Conservation (phyloP, 2,888 invertebrate genomes). For the Chaitophorus viminalis region DNA sequence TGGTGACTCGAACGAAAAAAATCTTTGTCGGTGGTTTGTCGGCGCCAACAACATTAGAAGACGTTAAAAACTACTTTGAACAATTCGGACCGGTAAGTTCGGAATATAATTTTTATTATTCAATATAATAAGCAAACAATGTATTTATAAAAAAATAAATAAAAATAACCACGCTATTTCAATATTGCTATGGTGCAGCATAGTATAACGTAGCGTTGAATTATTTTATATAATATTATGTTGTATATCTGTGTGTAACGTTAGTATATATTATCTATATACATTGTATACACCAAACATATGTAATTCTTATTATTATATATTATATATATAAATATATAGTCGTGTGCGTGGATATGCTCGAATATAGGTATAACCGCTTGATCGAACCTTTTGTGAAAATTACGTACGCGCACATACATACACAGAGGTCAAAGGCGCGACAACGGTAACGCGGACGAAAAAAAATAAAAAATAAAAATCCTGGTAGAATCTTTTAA, state of each 20-base stretch:
- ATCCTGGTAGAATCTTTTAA: constrained; percentile 15
- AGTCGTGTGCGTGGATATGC: not conserved
- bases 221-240: not conserved
- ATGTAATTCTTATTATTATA: not conserved
- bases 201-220: not conserved
- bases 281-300: not conserved
- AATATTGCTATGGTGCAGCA: not conserved
- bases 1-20: constrained; percentile 99
- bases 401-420: too few relatives aligned
- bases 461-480: too few relatives aligned
- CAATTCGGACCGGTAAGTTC: constrained; percentile 98
- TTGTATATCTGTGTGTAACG: not conserved
- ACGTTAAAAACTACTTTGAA: constrained; percentile 99
- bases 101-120: not conserved
- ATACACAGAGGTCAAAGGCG: constrained; percentile 10
- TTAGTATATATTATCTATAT: not conserved
- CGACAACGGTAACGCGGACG: not conserved
- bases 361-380: constrained; percentile 12
- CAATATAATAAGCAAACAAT: not conserved
- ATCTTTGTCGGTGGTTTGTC: constrained; percentile 99
- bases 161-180: not conserved
- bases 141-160: not conserved
- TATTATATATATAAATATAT: too few relatives aligned
- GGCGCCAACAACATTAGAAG: constrained; percentile 98
- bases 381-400: constrained; percentile 17